Conservation (phyloP, 2,113 vertebrate species). For the human region GRCh38 chr7:20471001-20471500, state of each 20-base stretch:
- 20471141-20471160: too few species aligned
- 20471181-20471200: too few species aligned
- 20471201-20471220: too few species aligned
- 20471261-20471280: neutral
- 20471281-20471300: neutral
- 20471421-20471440: neutral
- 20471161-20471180: too few species aligned
- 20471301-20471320: neutral
- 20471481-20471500: neutral
- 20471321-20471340: neutral
- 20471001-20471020: neutral
- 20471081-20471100: too few species aligned
- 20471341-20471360: neutral
- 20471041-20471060: neutral
- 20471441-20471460: neutral
- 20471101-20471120: too few species aligned
- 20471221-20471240: neutral
- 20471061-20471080: rapidly evolving
- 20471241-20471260: neutral
- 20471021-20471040: neutral
- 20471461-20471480: neutral
- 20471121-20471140: too few species aligned
- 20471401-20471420: neutral
- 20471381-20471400: neutral
- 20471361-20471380: neutral